These are phyloP conservation scores for Etheostoma cragini DNA, from an alignment of 2,113 vertebrate genomes.

Conservation along the genomic window DNA sequence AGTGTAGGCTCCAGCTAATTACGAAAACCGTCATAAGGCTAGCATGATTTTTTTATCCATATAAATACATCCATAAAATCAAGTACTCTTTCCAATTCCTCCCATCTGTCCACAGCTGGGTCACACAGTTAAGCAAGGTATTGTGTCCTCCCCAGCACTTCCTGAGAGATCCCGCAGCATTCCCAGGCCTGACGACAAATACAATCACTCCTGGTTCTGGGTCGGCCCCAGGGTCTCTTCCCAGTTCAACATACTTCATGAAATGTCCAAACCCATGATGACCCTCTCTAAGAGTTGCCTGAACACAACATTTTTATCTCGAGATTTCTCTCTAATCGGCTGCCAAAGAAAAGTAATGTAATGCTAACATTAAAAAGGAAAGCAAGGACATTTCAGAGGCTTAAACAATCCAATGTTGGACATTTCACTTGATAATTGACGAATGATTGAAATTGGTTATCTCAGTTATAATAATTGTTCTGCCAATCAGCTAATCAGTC, in stretches of 20 bases:
- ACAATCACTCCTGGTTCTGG: neutral
- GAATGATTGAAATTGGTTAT: too few relatives aligned
- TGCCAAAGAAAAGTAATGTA: neutral
- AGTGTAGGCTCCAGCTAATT: neutral
- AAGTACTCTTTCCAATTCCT: neutral
- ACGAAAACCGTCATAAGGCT: neutral
- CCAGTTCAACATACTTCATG: neutral
- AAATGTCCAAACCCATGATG: constrained; percentile 5
- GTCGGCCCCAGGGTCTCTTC: constrained; percentile 2
- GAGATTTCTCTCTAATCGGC: neutral
- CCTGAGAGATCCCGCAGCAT: neutral
- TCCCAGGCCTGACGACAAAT: neutral
- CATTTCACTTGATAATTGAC: neutral
- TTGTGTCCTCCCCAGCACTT: neutral
- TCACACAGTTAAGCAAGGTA: neutral
- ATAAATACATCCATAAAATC: neutral
- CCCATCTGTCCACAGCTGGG: neutral
- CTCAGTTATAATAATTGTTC: neutral
- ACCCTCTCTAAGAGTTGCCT: neutral
- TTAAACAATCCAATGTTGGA: neutral
- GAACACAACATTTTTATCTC: neutral
- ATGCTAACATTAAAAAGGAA: neutral
- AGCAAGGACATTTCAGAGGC: neutral
- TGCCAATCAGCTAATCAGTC: neutral
- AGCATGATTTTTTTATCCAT: neutral